These are phyloP conservation scores for Thymallus thymallus DNA, from an alignment of 2,113 vertebrate species.

Conservation along the genomic window DNA sequence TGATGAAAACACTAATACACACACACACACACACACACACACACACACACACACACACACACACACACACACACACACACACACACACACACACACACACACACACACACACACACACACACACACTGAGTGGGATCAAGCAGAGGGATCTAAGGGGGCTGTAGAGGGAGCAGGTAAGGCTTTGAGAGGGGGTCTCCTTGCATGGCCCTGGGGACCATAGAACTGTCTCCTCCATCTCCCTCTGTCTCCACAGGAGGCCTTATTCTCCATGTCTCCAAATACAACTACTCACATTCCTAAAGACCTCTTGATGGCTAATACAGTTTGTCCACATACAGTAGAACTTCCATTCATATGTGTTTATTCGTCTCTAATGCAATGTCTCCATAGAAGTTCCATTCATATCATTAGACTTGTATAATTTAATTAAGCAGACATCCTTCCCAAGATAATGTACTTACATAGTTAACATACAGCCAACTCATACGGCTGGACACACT, in stretches of 20 bases:
- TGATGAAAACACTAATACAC: conserved; percentile 58
- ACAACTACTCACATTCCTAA: no score
- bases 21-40: conserved; percentile 19
- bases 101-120: conserved; percentile 21
- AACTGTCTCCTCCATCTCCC: conserved; percentile 19
- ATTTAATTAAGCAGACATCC: no score
- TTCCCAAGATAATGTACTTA: no score
- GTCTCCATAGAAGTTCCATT: no score
- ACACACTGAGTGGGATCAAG: conserved; percentile 42
- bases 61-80: conserved; percentile 21
- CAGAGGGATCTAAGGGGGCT: conserved; percentile 42
- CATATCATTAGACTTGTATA: no score
- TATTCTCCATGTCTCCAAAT: not conserved
- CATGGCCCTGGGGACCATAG: conserved; percentile 14
- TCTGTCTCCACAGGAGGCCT: not conserved
- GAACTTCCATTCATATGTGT: no score
- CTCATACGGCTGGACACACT: no score
- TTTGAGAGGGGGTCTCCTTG: conserved; percentile 53
- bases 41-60: conserved; percentile 23
- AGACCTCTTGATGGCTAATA: no score
- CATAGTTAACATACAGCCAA: no score
- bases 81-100: conserved; percentile 22
- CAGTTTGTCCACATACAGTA: no score
- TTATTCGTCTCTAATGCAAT: no score
- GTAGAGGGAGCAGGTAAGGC: conserved; percentile 44